Conservation (phyloP, 2,113 vertebrate genomes). For the Prolemur simus region DNA sequence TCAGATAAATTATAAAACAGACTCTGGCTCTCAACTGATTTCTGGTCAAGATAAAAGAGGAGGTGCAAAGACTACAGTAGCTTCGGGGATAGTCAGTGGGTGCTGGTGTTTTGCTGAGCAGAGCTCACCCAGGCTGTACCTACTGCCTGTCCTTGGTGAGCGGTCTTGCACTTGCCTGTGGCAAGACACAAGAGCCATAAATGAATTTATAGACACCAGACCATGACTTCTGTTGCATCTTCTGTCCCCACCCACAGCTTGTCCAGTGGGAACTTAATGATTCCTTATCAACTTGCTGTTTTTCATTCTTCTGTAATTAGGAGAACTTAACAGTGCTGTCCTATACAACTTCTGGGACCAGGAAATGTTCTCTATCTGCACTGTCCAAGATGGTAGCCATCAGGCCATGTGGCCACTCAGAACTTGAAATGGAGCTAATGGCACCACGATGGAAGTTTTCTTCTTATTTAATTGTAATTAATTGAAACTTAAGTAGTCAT, state of each 20-base stretch:
- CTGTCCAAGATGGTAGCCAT: not conserved
- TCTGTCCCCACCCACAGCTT: not conserved
- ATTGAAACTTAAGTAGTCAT: not conserved
- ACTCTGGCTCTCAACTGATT: not conserved
- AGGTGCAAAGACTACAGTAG: not conserved
- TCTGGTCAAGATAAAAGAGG: not conserved
- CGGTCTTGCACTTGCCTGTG: not conserved
- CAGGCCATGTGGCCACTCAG: rapidly evolving
- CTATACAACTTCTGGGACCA: not conserved
- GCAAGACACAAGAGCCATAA: not conserved
- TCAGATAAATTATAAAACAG: not conserved
- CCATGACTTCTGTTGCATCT: not conserved
- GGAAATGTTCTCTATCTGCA: not conserved
- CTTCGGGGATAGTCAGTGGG: not conserved
- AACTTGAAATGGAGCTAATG: not conserved
- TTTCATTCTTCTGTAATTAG: not conserved
- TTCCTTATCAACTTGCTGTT: not conserved
- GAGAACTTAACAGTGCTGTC: not conserved
- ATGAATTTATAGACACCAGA: not conserved
- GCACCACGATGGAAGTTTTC: not conserved
- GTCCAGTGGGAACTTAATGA: not conserved
- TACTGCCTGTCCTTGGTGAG: not conserved
- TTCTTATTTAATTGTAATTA: not conserved
- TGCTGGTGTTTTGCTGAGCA: not conserved
- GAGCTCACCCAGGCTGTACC: not conserved